Evolutionary conservation across 2,888 invertebrate species (phyloP), one percentile per base, ranked within the genome.

Genomic region (Cecidostiba fungosa): DNA sequence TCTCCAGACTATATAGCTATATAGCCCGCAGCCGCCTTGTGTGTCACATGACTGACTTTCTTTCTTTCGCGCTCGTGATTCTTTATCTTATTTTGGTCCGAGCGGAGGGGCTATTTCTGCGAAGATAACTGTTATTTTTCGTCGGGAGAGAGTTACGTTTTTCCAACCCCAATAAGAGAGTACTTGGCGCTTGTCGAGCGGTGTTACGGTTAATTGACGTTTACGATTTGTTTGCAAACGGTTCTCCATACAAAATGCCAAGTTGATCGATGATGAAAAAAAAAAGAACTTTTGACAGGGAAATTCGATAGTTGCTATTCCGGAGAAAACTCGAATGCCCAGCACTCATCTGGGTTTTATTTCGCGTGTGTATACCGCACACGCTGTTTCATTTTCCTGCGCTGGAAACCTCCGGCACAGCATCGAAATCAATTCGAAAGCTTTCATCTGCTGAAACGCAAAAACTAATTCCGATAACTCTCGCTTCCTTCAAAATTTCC

Each of bases 31-130:
- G 26, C 26, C 16, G 29, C 0, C 26, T 14, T 36, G 19, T 43
- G 72, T 72, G 72, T 39, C 72, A 72, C 72, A 69, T 69, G 29
- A 19, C 16, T 19, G 69, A 32, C 14, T 69, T 16, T 32, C 29
- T 69, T 39, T 72, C 72, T 39, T 72, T 43, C 36, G 3, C n/a
- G 12, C 23, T 26, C 62, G 62, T n/a, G 62, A 66, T 29, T 66
- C 29, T 66, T 66, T 66, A 29, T 66, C 66, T 66, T 66, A 26
- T n/a, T 16, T n/a, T 54, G 54, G 3, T n/a, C 54, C 54, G n/a
- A n/a, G 54, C 3, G 50, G 54, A 16, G 54, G n/a, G 54, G 69
- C 16, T 69, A 69, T 72, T 72, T 43, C 39, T 72, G 72, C 43
- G 43, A n/a, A 39, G 36, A 29, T 66, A 29, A 26, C 66, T 66